phyloP scores from a whole-genome alignment of 1,140 invertebrate species.

The Microvelia longipes region DNA sequence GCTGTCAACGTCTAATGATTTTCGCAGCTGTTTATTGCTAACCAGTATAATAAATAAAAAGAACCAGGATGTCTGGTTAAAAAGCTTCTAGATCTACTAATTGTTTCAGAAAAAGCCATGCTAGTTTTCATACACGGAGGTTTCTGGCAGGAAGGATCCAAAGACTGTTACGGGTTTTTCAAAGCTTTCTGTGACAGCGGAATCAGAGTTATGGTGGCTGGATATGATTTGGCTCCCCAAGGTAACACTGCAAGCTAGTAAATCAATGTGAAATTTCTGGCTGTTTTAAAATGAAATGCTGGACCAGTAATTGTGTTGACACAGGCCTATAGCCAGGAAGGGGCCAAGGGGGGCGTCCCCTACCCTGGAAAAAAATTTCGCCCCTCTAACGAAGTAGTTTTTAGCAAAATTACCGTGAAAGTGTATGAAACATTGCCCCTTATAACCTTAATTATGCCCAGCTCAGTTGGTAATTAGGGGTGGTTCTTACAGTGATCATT shows the following conservation, averaged over 20 bases:
- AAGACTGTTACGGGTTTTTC: conserved; percentile 44
- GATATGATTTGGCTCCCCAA: conserved; percentile 58
- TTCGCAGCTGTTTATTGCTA: conserved; percentile 5
- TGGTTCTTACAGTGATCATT: too few relatives aligned
- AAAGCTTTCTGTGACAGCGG: conserved; percentile 40
- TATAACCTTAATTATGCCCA: too few relatives aligned
- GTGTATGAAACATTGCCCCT: too few relatives aligned
- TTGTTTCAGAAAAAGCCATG: conserved; percentile 44
- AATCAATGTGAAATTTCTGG: neutral
- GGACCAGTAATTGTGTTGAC: too few relatives aligned
- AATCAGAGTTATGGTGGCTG: conserved; percentile 49
- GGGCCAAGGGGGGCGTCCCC: too few relatives aligned
- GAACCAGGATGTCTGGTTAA: neutral
- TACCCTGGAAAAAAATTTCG: too few relatives aligned
- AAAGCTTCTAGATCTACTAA: conserved; percentile 9
- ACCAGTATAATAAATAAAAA: conserved; percentile 3
- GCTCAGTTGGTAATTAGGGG: too few relatives aligned
- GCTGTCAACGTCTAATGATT: neutral
- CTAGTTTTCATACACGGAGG: conserved; percentile 68
- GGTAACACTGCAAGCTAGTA: conserved; percentile 30
- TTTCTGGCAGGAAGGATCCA: conserved; percentile 58
- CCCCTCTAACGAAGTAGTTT: too few relatives aligned
- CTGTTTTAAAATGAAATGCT: neutral
- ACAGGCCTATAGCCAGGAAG: too few relatives aligned
- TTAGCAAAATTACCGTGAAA: too few relatives aligned